Evolutionary conservation across 2,797 vertebrate species (phyloP).

Genomic region (Danio jaintianensis): DNA sequence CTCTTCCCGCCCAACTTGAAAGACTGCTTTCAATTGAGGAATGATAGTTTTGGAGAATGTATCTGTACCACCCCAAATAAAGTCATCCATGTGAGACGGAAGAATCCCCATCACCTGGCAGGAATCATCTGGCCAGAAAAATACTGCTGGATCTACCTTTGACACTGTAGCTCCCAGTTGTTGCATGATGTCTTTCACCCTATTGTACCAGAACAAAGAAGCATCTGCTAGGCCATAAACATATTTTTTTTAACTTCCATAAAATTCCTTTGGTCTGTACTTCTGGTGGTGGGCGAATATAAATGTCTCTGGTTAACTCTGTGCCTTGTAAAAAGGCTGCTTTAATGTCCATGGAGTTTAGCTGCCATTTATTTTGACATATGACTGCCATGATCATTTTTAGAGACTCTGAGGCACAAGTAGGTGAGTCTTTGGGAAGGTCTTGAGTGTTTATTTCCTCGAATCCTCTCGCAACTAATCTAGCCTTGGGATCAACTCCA

Average conservation of each 20-base stretch:
- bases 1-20: conserved; percentile 45
- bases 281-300: conserved; percentile 31
- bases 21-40: conserved; percentile 39
- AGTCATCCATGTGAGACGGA: conserved; percentile 49
- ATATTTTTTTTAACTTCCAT: conserved; percentile 50
- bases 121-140: conserved; percentile 51
- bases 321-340: conserved; percentile 40
- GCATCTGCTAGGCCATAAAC: conserved; percentile 46
- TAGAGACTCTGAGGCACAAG: conserved; percentile 55
- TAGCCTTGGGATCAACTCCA: conserved; percentile 14
- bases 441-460: conserved; percentile 50
- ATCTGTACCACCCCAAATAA: conserved; percentile 45
- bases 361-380: conserved; percentile 47
- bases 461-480: conserved; percentile 54
- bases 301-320: conserved; percentile 39
- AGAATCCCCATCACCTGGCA: conserved; percentile 35
- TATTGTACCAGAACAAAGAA: conserved; percentile 42
- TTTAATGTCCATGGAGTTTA: conserved; percentile 59
- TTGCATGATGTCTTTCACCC: conserved; percentile 40
- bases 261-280: conserved; percentile 25
- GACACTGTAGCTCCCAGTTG: conserved; percentile 27
- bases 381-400: conserved; percentile 54
- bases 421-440: conserved; percentile 55
- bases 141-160: conserved; percentile 47
- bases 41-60: conserved; percentile 21